Conservation (phyloP, 1,140 invertebrate genomes). For the Halictus rubicundus region DNA sequence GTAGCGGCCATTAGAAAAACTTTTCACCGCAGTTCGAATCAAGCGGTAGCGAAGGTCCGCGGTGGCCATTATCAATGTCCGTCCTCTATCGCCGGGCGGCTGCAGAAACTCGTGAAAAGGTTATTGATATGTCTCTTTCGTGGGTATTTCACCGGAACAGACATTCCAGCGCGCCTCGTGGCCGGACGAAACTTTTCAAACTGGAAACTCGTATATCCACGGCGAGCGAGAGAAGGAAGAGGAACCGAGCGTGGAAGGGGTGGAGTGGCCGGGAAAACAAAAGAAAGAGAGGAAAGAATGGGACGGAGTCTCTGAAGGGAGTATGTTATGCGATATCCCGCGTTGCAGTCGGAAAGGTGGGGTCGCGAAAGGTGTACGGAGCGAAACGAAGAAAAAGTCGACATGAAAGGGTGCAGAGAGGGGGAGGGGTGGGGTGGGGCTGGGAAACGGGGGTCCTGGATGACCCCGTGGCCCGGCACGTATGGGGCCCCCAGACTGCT, state of each 20-base stretch:
- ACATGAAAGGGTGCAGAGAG: constrained; percentile 39
- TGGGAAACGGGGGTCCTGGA: constrained; percentile 68
- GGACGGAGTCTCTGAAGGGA: constrained; percentile 31
- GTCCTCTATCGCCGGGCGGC: not conserved
- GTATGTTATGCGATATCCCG: constrained; percentile 64
- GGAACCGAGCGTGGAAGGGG: constrained; percentile 45
- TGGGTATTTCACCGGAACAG: constrained; percentile 21
- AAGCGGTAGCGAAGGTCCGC: not conserved
- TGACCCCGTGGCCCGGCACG: constrained; percentile 79
- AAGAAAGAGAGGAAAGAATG: constrained; percentile 22
- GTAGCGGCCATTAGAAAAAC: not conserved
- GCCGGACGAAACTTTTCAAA: not conserved
- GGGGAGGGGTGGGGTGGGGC: constrained; percentile 56
- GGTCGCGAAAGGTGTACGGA: constrained; percentile 59
- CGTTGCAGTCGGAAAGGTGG: constrained; percentile 61
- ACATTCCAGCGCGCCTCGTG: constrained; percentile 3
- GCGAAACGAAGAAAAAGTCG: constrained; percentile 59
- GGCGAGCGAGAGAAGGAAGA: constrained; percentile 35
- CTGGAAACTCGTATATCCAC: constrained; percentile 28
- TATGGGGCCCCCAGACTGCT: constrained; percentile 76
- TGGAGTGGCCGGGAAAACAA: constrained; percentile 17
- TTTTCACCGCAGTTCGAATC: not conserved
- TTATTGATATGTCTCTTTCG: constrained; percentile 18
- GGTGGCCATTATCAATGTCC: not conserved
- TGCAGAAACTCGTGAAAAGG: not conserved